Evolutionary conservation across 2,888 invertebrate species (phyloP), one percentile per base, ranked within the genome.

Genomic region (Eupithecia abbreviata): DNA sequence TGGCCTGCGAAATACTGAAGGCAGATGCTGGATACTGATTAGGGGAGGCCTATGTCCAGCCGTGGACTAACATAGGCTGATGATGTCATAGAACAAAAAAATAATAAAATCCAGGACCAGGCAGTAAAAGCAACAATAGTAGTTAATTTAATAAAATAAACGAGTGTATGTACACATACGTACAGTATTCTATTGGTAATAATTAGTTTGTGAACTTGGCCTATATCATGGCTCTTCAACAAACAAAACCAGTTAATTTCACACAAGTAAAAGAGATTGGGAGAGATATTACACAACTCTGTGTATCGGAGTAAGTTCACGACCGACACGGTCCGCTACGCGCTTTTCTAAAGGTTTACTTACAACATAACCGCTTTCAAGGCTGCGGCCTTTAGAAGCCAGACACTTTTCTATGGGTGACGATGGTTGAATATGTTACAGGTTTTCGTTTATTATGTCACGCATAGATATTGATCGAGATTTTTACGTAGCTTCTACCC

Each of bases 281-380:
- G 66, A 43, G 42, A 42, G n/a, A 47, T 79, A 62, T 86, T 86
- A 82, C 83, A 76, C 84, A 84, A 85, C 77, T 80, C 71, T 77
- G 81, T 74, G 80, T 81, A 82, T 83, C 84, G 84, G 81, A 86
- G 87, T 92, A 93, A 94, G 94, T 93, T 94, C 94, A 93, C 90
- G 94, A 93, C 87, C 94, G 93, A 84, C 87, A 86, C 91, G 93
- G 88, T 91, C 90, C 85, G 81, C 49, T 84, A 89, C 80, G 65
- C 86, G 85, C 90, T 93, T 93, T 93, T 93, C 93, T 92, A 92
- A 89, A 91, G 91, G 89, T 86, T 85, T 83, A 86, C 89, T 93
- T 91, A 91, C 93, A 88, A 91, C 88, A 92, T 86, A 89, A 82
- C 84, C 80, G 82, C 82, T 89, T 91, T 93, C 93, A 94, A 94